Conservation (phyloP, 2,113 vertebrate genomes). For the Sceloporus tristichus region DNA sequence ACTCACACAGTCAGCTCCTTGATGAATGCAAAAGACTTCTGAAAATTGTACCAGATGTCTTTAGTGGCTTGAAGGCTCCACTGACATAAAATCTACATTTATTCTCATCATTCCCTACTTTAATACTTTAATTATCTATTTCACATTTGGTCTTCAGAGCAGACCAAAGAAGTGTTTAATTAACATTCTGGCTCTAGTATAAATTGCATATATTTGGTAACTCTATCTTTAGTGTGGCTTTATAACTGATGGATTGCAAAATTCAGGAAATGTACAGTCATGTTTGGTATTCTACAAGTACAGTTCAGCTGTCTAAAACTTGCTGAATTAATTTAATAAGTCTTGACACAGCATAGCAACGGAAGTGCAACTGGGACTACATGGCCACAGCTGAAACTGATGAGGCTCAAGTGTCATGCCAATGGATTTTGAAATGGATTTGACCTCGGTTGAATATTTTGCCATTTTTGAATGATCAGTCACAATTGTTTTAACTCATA, state of each 20-base stretch:
- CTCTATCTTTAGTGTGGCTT: not conserved
- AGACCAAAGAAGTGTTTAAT: not conserved
- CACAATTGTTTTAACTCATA: too few relatives aligned
- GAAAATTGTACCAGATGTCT: conserved; percentile 8
- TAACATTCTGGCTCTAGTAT: not conserved
- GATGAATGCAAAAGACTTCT: not conserved
- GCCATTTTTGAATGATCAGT: too few relatives aligned
- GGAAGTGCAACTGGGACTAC: not conserved
- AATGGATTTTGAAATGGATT: not conserved
- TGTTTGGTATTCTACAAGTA: not conserved
- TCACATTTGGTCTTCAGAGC: conserved; percentile 14
- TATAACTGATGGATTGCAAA: not conserved
- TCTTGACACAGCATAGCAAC: not conserved
- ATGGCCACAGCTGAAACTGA: not conserved
- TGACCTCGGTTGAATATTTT: not conserved
- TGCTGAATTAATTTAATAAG: not conserved
- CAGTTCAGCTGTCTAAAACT: not conserved
- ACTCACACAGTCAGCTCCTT: not conserved
- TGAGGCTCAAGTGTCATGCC: not conserved
- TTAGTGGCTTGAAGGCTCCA: conserved; percentile 9
- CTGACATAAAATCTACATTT: conserved; percentile 25
- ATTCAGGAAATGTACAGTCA: not conserved
- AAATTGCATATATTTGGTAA: conserved; percentile 8
- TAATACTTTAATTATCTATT: conserved; percentile 29
- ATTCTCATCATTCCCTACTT: not conserved